Percentiles rank a stretch among this genome's conserved stretches.
Evolutionary conservation across 2,888 invertebrate genomes (phyloP).

Genomic region (Hyposoter dolosus): DNA sequence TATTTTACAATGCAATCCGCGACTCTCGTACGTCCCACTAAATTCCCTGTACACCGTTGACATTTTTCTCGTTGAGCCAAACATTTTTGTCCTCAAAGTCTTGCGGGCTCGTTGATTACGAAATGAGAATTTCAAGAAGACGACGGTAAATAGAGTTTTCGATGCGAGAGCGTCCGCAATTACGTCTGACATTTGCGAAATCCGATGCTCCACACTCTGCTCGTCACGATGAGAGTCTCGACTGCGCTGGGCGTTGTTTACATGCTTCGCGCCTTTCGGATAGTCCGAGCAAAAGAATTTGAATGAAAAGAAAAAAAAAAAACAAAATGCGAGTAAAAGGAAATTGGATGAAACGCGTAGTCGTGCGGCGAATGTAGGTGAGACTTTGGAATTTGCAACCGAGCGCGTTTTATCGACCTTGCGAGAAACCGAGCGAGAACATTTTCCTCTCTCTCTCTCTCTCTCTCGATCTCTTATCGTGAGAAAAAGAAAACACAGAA

Average conservation of each 20-base stretch:
- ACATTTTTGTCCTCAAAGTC: too few relatives aligned
- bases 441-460: background rate
- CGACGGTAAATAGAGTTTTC: background rate
- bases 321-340: too few relatives aligned
- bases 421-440: background rate
- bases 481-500: slow-evolving; percentile 1
- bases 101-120: too few relatives aligned
- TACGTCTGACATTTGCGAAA: slow-evolving; percentile 70
- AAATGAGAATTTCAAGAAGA: too few relatives aligned
- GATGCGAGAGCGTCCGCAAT: slow-evolving; percentile 51
- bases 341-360: background rate
- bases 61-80: too few relatives aligned
- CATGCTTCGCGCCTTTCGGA: slow-evolving; percentile 14
- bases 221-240: slow-evolving; percentile 1
- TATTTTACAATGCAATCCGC: slow-evolving; percentile 5
- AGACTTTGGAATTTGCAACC: slow-evolving; percentile 4
- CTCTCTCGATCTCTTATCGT: slow-evolving; percentile 20
- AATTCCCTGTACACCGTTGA: too few relatives aligned
- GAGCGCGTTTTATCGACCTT: background rate
- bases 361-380: background rate
- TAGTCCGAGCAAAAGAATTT: background rate
- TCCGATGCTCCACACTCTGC: slow-evolving; percentile 57
- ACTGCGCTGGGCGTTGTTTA: background rate
- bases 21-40: background rate
- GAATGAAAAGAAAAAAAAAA: background rate